Evolutionary conservation across 2,113 vertebrate species (phyloP).

Genomic region (Nicator chloris): DNA sequence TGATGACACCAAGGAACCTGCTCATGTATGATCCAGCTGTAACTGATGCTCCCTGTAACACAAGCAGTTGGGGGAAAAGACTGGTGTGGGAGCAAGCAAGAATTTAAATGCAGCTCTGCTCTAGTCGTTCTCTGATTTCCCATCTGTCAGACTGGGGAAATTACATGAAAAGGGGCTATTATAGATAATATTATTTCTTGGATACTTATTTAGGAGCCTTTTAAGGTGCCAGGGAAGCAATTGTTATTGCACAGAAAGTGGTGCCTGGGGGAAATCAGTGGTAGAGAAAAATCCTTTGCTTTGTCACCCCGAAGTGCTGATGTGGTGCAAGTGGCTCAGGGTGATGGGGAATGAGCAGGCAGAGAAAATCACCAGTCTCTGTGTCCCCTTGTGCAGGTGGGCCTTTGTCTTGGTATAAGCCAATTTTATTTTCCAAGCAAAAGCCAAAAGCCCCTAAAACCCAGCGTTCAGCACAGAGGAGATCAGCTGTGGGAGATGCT

Average conservation of each 20-base stretch:
- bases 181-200: background rate
- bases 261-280: background rate
- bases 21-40: background rate
- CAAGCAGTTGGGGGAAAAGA: background rate
- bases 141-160: background rate
- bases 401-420: background rate
- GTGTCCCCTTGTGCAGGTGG: background rate
- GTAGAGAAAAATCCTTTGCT: background rate
- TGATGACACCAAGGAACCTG: background rate
- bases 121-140: background rate
- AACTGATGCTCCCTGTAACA: background rate
- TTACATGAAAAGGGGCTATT: background rate
- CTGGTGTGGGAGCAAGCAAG: background rate
- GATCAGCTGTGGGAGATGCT: background rate
- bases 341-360: background rate
- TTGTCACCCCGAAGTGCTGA: background rate
- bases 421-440: background rate
- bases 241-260: background rate
- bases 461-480: accelerated
- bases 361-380: background rate
- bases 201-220: background rate
- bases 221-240: background rate
- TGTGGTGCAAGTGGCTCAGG: background rate
- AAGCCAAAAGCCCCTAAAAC: background rate
- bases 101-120: background rate